These are phyloP conservation scores for Gnathonemus longibarbis DNA, from an alignment of 2,113 vertebrate species.

Conservation along the genomic window DNA sequence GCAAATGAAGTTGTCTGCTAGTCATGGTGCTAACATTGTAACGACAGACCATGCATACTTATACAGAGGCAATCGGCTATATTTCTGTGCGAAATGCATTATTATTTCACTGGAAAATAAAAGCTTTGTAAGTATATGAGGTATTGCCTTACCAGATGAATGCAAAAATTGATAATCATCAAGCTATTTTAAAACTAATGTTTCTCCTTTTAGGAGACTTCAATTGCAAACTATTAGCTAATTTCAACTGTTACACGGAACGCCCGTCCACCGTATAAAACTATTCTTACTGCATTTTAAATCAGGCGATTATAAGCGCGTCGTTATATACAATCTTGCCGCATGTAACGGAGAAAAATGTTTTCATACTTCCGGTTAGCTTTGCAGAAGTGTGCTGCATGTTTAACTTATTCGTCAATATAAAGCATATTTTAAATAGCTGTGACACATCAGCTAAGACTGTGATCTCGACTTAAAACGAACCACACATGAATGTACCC, in stretches of 20 bases:
- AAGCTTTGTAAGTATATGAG: background rate
- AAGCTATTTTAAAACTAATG: background rate
- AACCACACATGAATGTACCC: no score
- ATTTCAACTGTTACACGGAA: background rate
- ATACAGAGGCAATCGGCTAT: background rate
- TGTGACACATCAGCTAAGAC: background rate
- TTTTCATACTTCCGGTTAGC: background rate
- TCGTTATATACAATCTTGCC: background rate
- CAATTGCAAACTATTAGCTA: background rate
- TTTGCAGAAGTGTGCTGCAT: background rate
- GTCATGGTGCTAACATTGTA: constrained; percentile 32
- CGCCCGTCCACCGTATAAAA: constrained; percentile 8
- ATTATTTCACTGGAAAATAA: background rate
- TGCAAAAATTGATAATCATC: background rate
- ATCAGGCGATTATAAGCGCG: background rate
- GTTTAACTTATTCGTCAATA: constrained; percentile 1
- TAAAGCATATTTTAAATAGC: background rate
- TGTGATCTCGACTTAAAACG: background rate
- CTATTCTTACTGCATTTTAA: background rate
- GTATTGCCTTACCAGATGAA: background rate
- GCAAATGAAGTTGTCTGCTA: constrained; percentile 32
- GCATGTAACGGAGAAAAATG: background rate
- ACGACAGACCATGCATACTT: background rate
- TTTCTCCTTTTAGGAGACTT: background rate
- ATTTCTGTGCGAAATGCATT: background rate